These are phyloP conservation scores for Chionomys nivalis DNA, from an alignment of 2,113 vertebrate genomes.

Conservation along the genomic window DNA sequence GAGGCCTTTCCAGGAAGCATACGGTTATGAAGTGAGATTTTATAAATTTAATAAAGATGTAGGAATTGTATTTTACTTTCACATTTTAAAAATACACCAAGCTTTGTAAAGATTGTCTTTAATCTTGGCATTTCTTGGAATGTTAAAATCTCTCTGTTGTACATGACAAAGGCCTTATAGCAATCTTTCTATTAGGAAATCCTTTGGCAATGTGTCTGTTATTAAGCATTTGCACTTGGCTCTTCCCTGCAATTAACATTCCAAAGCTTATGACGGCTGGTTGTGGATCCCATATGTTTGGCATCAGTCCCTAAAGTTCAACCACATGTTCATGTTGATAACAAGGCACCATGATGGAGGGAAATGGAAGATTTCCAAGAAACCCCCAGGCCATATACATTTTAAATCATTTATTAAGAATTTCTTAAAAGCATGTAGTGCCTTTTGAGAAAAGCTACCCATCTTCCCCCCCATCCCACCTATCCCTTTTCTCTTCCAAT, in stretches of 20 bases:
- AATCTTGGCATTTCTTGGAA: slow-evolving; percentile 42
- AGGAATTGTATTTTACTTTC: slow-evolving; percentile 40
- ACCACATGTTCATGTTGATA: slow-evolving; percentile 68
- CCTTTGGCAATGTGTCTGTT: slow-evolving; percentile 66
- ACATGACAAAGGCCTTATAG: slow-evolving; percentile 35
- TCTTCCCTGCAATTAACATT: slow-evolving; percentile 70
- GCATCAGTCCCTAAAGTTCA: slow-evolving; percentile 44
- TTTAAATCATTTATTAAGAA: neutral
- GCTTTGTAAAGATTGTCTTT: neutral
- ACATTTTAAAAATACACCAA: neutral
- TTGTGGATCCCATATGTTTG: slow-evolving; percentile 79
- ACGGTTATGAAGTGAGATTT: neutral
- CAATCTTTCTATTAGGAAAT: slow-evolving; percentile 65
- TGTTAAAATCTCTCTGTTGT: slow-evolving; percentile 37
- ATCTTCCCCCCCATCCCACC: neutral
- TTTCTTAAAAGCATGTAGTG: no score
- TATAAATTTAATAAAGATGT: neutral
- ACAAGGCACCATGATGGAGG: slow-evolving; percentile 12
- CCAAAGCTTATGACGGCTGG: slow-evolving; percentile 66
- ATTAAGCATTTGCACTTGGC: slow-evolving; percentile 73
- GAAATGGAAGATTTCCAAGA: slow-evolving; percentile 50
- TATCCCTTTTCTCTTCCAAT: neutral
- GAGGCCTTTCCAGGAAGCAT: neutral
- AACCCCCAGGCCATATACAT: neutral
- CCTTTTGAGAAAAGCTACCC: neutral